Evolutionary conservation across 2,888 invertebrate genomes (phyloP).

Genomic region (Pachliopta kotzebuea): DNA sequence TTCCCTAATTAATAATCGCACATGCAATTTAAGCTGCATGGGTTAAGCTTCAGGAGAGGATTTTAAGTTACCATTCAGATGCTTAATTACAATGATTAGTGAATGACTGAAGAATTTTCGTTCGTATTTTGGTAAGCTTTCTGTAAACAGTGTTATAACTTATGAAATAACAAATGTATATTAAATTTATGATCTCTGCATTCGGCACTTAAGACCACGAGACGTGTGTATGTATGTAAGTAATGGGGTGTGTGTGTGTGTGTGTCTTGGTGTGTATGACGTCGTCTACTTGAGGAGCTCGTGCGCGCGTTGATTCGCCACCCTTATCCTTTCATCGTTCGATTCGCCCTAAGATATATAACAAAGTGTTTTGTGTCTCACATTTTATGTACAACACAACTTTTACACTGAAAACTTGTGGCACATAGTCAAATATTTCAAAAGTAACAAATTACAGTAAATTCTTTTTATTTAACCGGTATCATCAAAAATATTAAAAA

Average conservation of each 20-base stretch:
- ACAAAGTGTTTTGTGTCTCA: slow-evolving; percentile 57
- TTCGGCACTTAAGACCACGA: slow-evolving; percentile 47
- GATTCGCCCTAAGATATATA: slow-evolving; percentile 85
- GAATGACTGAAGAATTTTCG: neutral
- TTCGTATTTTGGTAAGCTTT: neutral
- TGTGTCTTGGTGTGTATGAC: slow-evolving; percentile 45
- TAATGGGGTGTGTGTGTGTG: slow-evolving; percentile 36
- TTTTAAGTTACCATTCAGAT: slow-evolving; percentile 17
- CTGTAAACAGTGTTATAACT: too few relatives aligned
- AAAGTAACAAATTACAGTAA: too few relatives aligned
- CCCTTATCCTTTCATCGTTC: slow-evolving; percentile 96
- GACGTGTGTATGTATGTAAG: slow-evolving; percentile 37
- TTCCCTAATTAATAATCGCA: slow-evolving; percentile 6
- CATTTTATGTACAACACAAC: slow-evolving; percentile 48
- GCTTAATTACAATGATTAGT: neutral
- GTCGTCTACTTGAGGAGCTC: slow-evolving; percentile 92
- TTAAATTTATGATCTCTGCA: slow-evolving; percentile 21
- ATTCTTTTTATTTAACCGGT: too few relatives aligned
- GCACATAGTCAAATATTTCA: neutral
- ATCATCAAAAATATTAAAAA: too few relatives aligned
- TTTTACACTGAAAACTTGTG: slow-evolving; percentile 25
- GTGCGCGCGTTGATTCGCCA: slow-evolving; percentile 97
- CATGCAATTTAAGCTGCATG: slow-evolving; percentile 24
- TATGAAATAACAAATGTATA: too few relatives aligned
- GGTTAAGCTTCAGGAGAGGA: slow-evolving; percentile 3